A percentile compares a stretch with the other conserved stretches of the same genome.
Conservation (phyloP, 2,113 vertebrate genomes). For the Larimichthys polyactis region DNA sequence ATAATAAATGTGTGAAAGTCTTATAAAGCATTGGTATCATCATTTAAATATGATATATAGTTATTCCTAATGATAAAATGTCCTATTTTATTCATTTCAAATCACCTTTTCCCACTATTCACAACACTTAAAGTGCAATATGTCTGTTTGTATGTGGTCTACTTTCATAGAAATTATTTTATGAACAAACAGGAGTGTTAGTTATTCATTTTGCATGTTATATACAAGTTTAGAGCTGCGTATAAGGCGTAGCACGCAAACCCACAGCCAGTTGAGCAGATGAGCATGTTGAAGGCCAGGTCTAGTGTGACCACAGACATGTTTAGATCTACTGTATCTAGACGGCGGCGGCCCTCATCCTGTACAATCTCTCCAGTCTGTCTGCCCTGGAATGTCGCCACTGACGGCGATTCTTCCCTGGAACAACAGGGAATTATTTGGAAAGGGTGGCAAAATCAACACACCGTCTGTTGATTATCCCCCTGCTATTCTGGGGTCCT, state of each 20-base stretch:
- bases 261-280: conserved; percentile 21
- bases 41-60: neutral
- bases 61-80: neutral
- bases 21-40: neutral
- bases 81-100: neutral
- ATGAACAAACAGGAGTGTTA: conserved; percentile 14
- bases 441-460: conserved; percentile 72
- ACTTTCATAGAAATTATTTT: conserved; percentile 15
- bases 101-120: neutral
- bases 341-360: conserved; percentile 46
- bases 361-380: conserved; percentile 57
- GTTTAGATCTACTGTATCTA: conserved; percentile 59
- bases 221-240: conserved; percentile 15
- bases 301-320: conserved; percentile 63
- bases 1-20: neutral
- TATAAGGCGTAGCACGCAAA: neutral
- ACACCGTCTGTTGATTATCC: conserved; percentile 72
- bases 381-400: conserved; percentile 69
- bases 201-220: conserved; percentile 5
- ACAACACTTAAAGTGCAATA: neutral
- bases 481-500: conserved; percentile 69
- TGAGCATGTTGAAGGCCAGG: conserved; percentile 60
- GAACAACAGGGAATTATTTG: conserved; percentile 75
- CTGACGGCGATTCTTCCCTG: conserved; percentile 64
- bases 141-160: neutral